phyloP scores from a whole-genome alignment of 2,888 invertebrate species.

The Choreutis nemorana region DNA sequence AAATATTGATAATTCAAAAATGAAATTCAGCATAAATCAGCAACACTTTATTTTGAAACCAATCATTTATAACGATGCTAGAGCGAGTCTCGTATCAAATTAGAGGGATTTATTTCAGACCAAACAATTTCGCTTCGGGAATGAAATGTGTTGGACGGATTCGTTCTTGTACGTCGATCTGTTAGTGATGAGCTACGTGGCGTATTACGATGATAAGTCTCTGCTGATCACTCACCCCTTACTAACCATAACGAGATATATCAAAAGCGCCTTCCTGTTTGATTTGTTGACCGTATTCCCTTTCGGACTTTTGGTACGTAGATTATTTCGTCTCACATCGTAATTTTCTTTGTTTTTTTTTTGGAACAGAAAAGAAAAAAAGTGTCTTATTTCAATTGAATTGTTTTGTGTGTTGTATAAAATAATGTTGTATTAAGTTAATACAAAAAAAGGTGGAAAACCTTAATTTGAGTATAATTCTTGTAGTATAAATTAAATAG shows the following conservation, averaged over 20 bases:
- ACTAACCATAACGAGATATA: slow-evolving; percentile 38
- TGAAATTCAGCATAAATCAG: not conserved
- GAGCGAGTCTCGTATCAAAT: slow-evolving; percentile 4
- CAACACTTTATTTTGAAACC: too few species aligned
- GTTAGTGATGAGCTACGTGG: slow-evolving; percentile 50
- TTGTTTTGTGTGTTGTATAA: too few species aligned
- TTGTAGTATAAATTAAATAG: too few species aligned
- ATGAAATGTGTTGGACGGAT: slow-evolving; percentile 25
- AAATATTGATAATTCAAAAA: not conserved
- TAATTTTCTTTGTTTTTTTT: too few species aligned
- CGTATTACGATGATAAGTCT: slow-evolving; percentile 49
- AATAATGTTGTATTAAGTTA: too few species aligned
- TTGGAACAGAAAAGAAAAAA: too few species aligned
- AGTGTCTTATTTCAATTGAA: too few species aligned
- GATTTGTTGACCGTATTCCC: slow-evolving; percentile 50
- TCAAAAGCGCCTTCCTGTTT: slow-evolving; percentile 39
- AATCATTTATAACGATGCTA: too few species aligned
- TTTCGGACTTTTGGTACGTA: slow-evolving; percentile 35
- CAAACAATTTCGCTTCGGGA: slow-evolving; percentile 24
- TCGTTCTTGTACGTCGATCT: slow-evolving; percentile 41
- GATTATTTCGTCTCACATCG: slow-evolving; percentile 1
- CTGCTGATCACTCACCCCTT: slow-evolving; percentile 54
- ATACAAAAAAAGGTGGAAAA: too few species aligned
- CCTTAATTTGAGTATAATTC: too few species aligned
- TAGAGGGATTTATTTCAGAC: slow-evolving; percentile 22